Base-by-base conservation (phyloP, 2,888 invertebrate genomes). In the Pandemis corylana region DNA sequence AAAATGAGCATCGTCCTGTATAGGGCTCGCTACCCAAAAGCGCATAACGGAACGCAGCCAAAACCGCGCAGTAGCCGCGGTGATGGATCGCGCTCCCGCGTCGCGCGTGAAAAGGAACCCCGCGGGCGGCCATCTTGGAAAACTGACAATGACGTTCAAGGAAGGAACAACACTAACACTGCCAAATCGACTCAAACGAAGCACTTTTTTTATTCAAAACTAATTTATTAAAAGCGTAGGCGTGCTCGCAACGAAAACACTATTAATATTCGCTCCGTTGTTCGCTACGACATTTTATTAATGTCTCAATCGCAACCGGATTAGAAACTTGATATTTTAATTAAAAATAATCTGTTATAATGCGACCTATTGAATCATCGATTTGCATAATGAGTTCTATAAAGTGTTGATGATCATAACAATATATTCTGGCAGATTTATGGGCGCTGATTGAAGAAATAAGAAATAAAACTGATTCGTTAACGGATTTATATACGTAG, bases 11-110 rank as follows among this genome's bases (percentile, higher is more conserved):
- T 75, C 81, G 79, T 0, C 64, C 80, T 80, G 76, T 82, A 80
- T 72, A 78, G 20, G 15, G 53, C 46, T 70, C 63, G 65, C 71
- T 76, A 78, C 77, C 76, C 77, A 71, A 75, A 66, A 75, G 53
- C 59, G 72, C 73, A 76, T 84, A 83, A 84, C 82, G 82, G 84
- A 79, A 77, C 77, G 78, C 76, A 78, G 61, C 10, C 44, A 41
- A 69, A 71, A 75, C 75, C 75, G 75, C 75, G 75, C 75, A 62
- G 75, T 75, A 75, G 75, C 74, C 41, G 53, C 68, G 66, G 71
- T 75, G 75, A 75, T 67, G 71, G 75, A 75, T 75, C 65, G 69
- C 69, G 71, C 71, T 20, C 70, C 70, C 70, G 66, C 56, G 53
- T 61, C 66, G 62, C 51, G 67, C 70, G 62, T 20, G 75, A 62